Percentiles rank a stretch among this genome's conserved stretches.
Evolutionary conservation across 2,888 invertebrate genomes (phyloP).

Genomic region (Zaprionus bogoriensis): DNA sequence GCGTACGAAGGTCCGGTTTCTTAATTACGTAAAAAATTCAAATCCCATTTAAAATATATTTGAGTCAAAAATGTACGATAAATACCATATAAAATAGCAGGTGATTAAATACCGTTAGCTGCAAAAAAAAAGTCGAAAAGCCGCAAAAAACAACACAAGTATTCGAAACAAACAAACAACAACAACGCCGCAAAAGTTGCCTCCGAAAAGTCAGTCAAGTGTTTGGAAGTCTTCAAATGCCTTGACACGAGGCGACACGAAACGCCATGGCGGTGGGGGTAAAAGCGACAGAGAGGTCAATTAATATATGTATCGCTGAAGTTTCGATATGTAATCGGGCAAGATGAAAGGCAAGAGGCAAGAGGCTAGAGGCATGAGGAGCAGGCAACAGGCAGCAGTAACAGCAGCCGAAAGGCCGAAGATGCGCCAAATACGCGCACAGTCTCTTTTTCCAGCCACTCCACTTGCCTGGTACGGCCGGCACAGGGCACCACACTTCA

Average conservation of each 20-base stretch:
- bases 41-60: slow-evolving; percentile 58
- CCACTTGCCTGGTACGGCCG: slow-evolving; percentile 46
- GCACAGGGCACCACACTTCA: slow-evolving; percentile 33
- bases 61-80: slow-evolving; percentile 27
- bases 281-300: slow-evolving; percentile 5
- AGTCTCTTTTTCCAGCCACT: slow-evolving; percentile 32
- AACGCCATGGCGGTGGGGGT: not conserved
- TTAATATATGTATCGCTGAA: slow-evolving; percentile 39
- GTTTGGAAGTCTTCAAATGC: slow-evolving; percentile 29
- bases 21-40: slow-evolving; percentile 63
- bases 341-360: slow-evolving; percentile 35
- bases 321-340: slow-evolving; percentile 41
- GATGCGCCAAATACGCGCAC: slow-evolving; percentile 45
- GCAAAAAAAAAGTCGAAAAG: slow-evolving; percentile 10
- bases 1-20: slow-evolving; percentile 63
- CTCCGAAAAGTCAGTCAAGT: slow-evolving; percentile 55
- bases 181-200: slow-evolving; percentile 15
- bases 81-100: slow-evolving; percentile 14
- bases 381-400: not conserved
- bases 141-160: slow-evolving; percentile 8
- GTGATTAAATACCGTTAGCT: slow-evolving; percentile 58
- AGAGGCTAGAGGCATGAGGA: not conserved
- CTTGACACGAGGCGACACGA: slow-evolving; percentile 9
- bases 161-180: slow-evolving; percentile 8
- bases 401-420: slow-evolving; percentile 9